These are phyloP conservation scores for Epinephelus fuscoguttatus DNA, from an alignment of 2,113 vertebrate genomes.

Conservation along the genomic window DNA sequence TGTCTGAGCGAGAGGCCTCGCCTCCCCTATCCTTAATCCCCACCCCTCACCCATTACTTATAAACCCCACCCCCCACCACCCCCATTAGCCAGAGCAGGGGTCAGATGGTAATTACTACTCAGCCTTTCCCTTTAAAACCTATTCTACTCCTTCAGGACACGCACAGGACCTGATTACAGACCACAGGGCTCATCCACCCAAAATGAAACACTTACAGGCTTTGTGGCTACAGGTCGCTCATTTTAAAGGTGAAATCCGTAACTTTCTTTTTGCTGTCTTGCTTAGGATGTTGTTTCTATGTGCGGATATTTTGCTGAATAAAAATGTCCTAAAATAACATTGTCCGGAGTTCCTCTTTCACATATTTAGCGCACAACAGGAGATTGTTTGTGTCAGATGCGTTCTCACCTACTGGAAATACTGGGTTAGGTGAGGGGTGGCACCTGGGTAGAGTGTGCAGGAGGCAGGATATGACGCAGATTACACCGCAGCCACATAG, in stretches of 20 bases:
- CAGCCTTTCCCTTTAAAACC: constrained; percentile 51
- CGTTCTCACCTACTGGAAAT: no score
- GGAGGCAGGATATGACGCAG: no score
- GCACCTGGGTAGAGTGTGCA: no score
- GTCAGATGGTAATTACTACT: constrained; percentile 75
- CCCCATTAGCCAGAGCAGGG: constrained; percentile 55
- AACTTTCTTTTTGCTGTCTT: neutral
- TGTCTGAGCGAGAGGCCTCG: constrained; percentile 51
- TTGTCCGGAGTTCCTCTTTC: no score
- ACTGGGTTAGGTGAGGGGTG: no score
- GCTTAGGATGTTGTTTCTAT: neutral
- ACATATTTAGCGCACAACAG: no score
- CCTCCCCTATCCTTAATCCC: constrained; percentile 51
- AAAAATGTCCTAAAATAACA: neutral
- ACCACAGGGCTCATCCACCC: neutral
- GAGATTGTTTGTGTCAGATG: no score
- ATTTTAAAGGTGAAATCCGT: neutral
- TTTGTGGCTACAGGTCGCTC: constrained; percentile 30
- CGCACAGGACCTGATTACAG: constrained; percentile 25
- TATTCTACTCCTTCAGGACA: constrained; percentile 65
- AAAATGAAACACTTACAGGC: constrained; percentile 13
- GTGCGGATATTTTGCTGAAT: neutral
- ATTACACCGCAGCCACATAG: no score
- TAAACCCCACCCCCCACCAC: constrained; percentile 30
- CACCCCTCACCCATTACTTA: constrained; percentile 52